These are phyloP conservation scores for Dasyprocta punctata DNA, from an alignment of 2,113 vertebrate species.

Conservation along the genomic window DNA sequence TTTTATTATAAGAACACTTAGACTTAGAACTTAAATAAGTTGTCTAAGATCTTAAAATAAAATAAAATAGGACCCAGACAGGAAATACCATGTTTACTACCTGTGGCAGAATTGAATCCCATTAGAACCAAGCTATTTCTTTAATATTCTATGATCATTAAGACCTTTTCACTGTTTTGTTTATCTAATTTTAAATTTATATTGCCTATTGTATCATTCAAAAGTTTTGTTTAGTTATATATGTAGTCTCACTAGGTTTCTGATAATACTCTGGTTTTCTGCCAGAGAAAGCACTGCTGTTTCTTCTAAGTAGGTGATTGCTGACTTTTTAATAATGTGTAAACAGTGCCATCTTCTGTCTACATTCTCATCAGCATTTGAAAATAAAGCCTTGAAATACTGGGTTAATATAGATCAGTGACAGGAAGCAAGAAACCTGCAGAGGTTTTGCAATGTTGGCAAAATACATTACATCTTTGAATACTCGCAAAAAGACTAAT, in stretches of 20 bases:
- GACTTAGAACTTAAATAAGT: not conserved
- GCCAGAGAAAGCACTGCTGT: not conserved
- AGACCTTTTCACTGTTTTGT: not conserved
- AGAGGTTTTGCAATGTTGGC: not conserved
- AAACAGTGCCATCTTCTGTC: conserved; percentile 88
- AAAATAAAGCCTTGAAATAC: not conserved
- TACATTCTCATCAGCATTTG: conserved; percentile 33
- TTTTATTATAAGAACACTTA: not conserved
- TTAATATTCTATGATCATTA: not conserved
- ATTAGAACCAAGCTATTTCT: not conserved
- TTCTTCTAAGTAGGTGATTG: not conserved
- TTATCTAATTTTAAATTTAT: conserved; percentile 21
- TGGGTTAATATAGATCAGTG: not conserved
- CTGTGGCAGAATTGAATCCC: not conserved
- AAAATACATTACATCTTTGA: conserved; percentile 14
- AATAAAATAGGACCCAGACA: not conserved
- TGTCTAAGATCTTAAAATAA: not conserved
- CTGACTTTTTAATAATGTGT: conserved; percentile 72
- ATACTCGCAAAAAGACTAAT: conserved; percentile 41
- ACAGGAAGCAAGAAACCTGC: conserved; percentile 12
- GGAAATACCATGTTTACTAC: not conserved
- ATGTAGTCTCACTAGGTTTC: not conserved
- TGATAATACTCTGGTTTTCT: conserved; percentile 31
- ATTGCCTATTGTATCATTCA: not conserved
- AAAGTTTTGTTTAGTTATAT: not conserved